Base-by-base conservation (phyloP, 2,797 vertebrate species). In the Sebastes glaucus region DNA sequence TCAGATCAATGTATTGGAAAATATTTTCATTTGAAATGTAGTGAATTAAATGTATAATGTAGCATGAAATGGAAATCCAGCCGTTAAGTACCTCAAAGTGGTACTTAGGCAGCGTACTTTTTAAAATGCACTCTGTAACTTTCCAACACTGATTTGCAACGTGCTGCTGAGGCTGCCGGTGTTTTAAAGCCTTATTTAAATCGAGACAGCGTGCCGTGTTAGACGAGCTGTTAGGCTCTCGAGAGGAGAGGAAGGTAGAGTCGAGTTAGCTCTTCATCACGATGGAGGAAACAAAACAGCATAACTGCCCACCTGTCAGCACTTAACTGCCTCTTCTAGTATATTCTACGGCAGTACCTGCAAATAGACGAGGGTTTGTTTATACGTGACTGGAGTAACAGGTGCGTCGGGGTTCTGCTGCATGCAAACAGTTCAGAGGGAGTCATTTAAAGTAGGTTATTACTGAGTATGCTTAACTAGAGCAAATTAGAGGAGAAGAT, bases 261-360 rank as follows among this genome's bases (percentile, higher is more conserved):
- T 25, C 6, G 38, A 46, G 35, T 72, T 72, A 49, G 13, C 79
- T 76, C 28, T 27, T 33, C 77, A 56, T 81, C 60, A 32, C 46
- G 60, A 70, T 52, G 30, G 57, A 65, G 62, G 71, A 77, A 71
- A 85, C 76, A 64, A 82, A 89, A 68, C 72, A 68, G 38, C 73
- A 33, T 42, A 67, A 72, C 77, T 57, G 76, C 61, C 75, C 85
- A 88, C 65, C 74, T 84, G 79, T 87, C 70, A 52, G 81, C 81
- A 70, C 78, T 67, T 71, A 8, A 33, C 76, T 13, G 7, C 55
- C 60, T 77, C 74, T 75, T 82, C 68, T 71, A 46, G 42, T 20
- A 4, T 74, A 56, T 81, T 59, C 63, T 77, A 1, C 10, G 35
- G 25, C 71, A 16, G 38, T 65, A 63, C 63, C 63, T 70, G 63